Conservation (phyloP, 2,113 vertebrate genomes). For the Uropsilus gracilis region DNA sequence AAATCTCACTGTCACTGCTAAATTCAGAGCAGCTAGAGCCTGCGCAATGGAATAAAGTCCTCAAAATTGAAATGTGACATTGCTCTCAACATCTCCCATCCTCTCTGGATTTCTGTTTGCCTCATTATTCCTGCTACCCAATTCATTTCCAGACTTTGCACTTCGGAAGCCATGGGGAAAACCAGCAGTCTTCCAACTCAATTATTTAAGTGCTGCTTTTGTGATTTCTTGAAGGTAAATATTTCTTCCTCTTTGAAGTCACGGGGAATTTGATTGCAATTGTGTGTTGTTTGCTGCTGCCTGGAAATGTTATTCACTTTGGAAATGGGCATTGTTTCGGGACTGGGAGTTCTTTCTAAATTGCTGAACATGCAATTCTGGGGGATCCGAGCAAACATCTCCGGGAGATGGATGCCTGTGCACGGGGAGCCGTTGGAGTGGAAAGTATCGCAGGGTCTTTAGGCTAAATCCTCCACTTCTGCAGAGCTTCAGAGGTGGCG, state of each 20-base stretch:
- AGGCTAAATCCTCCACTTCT: conserved; percentile 82
- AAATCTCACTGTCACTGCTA: conserved; percentile 99
- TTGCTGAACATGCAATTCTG: conserved; percentile 89
- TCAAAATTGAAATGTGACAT: conserved; percentile 99
- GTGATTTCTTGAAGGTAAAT: conserved; percentile 99
- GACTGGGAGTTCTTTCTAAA: conserved; percentile 85
- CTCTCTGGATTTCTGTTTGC: conserved; percentile 95
- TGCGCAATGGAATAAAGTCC: conserved; percentile 99
- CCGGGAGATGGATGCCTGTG: conserved; percentile 83
- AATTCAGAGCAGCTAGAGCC: conserved; percentile 95
- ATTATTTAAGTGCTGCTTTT: conserved; percentile 97
- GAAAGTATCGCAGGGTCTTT: conserved; percentile 85
- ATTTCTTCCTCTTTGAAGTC: conserved; percentile 89
- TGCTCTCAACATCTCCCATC: conserved; percentile 96
- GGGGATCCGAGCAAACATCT: conserved; percentile 83
- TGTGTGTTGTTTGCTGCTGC: conserved; percentile 83
- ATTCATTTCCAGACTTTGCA: conserved; percentile 97
- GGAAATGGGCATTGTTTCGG: conserved; percentile 85
- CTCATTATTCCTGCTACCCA: conserved; percentile 99
- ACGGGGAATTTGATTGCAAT: conserved; percentile 84
- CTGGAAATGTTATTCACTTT: conserved; percentile 83
- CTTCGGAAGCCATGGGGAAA: conserved; percentile 97
- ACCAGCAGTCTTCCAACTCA: conserved; percentile 93
- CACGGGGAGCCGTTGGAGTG: conserved; percentile 81
- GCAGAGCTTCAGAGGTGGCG: conserved; percentile 79